A percentile compares a stretch with the other conserved stretches of the same genome.
Conservation (phyloP, 2,888 invertebrate genomes). For the Molorchus minor region DNA sequence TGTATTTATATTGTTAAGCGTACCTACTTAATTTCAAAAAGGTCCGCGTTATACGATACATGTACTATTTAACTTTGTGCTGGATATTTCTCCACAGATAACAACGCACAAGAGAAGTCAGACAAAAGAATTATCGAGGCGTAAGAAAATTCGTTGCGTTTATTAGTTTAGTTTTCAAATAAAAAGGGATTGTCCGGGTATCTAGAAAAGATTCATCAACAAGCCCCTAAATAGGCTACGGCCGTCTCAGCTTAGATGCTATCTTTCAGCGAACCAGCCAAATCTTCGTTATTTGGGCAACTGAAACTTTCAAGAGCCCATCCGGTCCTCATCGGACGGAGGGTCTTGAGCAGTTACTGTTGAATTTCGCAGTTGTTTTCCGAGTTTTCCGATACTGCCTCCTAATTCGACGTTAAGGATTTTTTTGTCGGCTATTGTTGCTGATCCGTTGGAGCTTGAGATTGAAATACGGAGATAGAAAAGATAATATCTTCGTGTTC, state of each 20-base stretch:
- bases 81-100: background rate
- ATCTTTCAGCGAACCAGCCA: conserved; percentile 19
- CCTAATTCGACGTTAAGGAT: background rate
- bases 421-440: background rate
- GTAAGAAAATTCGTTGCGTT: conserved; percentile 17
- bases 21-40: background rate
- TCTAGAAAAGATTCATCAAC: conserved; percentile 18
- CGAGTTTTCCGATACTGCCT: background rate
- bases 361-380: background rate
- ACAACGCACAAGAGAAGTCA: conserved; percentile 4
- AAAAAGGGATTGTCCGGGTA: conserved; percentile 16
- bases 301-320: conserved; percentile 10
- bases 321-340: conserved; percentile 4
- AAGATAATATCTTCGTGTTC: no score
- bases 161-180: conserved; percentile 22
- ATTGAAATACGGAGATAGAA: background rate
- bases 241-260: conserved; percentile 9
- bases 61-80: background rate
- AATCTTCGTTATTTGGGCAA: conserved; percentile 15
- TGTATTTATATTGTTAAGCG: background rate
- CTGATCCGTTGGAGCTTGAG: background rate
- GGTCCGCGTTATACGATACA: background rate
- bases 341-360: conserved; percentile 1
- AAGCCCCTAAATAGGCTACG: conserved; percentile 19
- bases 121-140: conserved; percentile 10